Percentiles rank a stretch among this genome's conserved stretches.
phyloP scores from a whole-genome alignment of 1,140 invertebrate species.

The Colletes gigas region DNA sequence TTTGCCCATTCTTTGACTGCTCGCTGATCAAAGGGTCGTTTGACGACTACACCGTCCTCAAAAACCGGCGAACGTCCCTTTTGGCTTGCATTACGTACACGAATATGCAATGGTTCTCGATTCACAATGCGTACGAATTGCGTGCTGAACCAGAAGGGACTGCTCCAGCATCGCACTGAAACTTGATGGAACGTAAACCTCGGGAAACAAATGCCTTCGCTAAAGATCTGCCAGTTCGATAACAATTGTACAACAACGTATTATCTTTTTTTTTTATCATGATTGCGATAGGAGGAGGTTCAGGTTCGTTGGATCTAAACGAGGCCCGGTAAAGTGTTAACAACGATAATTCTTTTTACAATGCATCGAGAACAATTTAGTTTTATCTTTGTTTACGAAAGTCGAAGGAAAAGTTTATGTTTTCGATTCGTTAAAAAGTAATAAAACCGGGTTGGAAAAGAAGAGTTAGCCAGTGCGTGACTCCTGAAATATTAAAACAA shows the following conservation, averaged over 20 bases:
- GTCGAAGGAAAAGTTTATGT: no score
- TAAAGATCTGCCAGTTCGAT: neutral
- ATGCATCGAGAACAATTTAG: no score
- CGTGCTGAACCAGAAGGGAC: neutral
- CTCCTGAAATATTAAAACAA: neutral
- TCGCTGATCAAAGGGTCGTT: constrained; percentile 29
- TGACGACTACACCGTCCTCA: constrained; percentile 7
- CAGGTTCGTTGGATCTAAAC: no score
- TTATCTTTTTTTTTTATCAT: no score
- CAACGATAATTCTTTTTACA: neutral
- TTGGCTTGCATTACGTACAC: constrained; percentile 21
- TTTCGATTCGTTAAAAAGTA: no score
- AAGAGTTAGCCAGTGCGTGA: neutral
- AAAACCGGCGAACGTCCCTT: constrained; percentile 29
- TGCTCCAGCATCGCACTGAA: neutral
- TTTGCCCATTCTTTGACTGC: constrained; percentile 19
- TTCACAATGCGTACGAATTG: constrained; percentile 33
- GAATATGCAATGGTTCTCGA: constrained; percentile 33
- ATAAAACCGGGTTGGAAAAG: neutral
- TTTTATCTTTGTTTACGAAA: no score
- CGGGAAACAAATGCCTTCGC: neutral
- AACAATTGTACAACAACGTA: no score
- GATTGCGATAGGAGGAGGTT: no score
- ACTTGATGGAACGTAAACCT: neutral
- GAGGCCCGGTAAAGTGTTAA: no score